phyloP scores from a whole-genome alignment of 2,113 vertebrate species.

The Scalopus aquaticus region DNA sequence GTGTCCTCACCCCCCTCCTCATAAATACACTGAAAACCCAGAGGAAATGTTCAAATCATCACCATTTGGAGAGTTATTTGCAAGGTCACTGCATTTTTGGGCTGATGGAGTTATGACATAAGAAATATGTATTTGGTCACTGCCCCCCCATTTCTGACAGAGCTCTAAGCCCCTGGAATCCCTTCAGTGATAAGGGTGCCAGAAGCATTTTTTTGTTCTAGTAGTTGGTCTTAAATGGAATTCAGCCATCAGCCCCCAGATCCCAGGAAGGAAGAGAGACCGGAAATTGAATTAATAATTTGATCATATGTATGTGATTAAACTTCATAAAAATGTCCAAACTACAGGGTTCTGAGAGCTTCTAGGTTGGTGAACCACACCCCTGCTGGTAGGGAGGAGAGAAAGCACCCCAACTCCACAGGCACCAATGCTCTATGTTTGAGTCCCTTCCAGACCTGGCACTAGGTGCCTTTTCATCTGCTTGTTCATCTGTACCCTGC shows the following conservation, averaged over 20 bases:
- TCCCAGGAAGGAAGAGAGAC: neutral
- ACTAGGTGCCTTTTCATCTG: neutral
- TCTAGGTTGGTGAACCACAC: neutral
- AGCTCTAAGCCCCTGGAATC: neutral
- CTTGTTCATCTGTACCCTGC: neutral
- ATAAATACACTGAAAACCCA: neutral
- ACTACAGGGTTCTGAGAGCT: neutral
- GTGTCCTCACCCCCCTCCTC: rapidly evolving
- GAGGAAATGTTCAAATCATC: neutral
- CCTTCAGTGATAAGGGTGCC: neutral
- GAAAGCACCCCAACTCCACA: neutral
- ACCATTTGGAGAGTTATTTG: neutral
- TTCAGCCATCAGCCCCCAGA: neutral
- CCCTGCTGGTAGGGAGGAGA: neutral
- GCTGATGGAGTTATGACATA: neutral
- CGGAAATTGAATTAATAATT: neutral
- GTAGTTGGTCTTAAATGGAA: neutral
- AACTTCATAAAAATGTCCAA: neutral
- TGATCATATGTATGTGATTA: neutral
- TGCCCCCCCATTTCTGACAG: neutral
- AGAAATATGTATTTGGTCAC: neutral
- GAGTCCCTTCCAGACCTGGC: neutral
- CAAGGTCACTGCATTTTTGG: neutral
- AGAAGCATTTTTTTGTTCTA: neutral
- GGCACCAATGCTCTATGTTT: neutral